phyloP scores from a whole-genome alignment of 1,140 invertebrate species.

The Drosophila dunni region DNA sequence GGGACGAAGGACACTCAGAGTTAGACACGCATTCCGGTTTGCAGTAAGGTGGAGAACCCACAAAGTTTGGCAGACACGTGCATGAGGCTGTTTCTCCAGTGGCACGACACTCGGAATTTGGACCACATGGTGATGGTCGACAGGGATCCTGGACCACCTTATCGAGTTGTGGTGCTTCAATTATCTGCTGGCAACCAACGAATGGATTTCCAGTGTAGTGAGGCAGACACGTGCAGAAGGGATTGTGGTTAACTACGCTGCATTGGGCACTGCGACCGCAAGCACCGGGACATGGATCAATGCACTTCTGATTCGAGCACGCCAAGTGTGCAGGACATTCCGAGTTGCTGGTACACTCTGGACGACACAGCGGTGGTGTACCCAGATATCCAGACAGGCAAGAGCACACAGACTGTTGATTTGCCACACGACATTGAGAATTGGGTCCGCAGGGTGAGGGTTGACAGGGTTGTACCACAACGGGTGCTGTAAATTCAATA shows the following conservation, averaged over 20 bases:
- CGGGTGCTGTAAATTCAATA: slow-evolving; percentile 85
- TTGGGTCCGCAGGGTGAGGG: slow-evolving; percentile 92
- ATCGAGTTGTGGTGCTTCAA: slow-evolving; percentile 90
- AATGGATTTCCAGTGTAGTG: slow-evolving; percentile 91
- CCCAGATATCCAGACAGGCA: slow-evolving; percentile 86
- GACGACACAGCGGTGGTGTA: slow-evolving; percentile 86
- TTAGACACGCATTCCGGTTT: slow-evolving; percentile 90
- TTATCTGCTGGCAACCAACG: slow-evolving; percentile 86
- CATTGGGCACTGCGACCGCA: slow-evolving; percentile 91
- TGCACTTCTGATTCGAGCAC: slow-evolving; percentile 89
- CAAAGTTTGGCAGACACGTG: slow-evolving; percentile 88
- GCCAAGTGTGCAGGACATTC: slow-evolving; percentile 88
- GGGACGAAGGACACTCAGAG: slow-evolving; percentile 88
- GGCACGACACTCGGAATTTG: slow-evolving; percentile 89
- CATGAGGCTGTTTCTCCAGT: slow-evolving; percentile 88
- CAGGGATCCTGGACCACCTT: slow-evolving; percentile 88
- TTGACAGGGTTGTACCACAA: slow-evolving; percentile 87
- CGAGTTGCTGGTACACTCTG: slow-evolving; percentile 87
- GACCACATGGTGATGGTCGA: slow-evolving; percentile 90
- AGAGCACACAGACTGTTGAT: slow-evolving; percentile 87
- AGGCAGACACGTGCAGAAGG: slow-evolving; percentile 90
- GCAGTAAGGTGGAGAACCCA: slow-evolving; percentile 90
- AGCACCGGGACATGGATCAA: slow-evolving; percentile 89
- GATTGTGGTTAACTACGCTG: slow-evolving; percentile 89
- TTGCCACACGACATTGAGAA: slow-evolving; percentile 88